These are phyloP conservation scores for Hartigia nigra DNA, from an alignment of 2,888 invertebrate species.

Conservation along the genomic window DNA sequence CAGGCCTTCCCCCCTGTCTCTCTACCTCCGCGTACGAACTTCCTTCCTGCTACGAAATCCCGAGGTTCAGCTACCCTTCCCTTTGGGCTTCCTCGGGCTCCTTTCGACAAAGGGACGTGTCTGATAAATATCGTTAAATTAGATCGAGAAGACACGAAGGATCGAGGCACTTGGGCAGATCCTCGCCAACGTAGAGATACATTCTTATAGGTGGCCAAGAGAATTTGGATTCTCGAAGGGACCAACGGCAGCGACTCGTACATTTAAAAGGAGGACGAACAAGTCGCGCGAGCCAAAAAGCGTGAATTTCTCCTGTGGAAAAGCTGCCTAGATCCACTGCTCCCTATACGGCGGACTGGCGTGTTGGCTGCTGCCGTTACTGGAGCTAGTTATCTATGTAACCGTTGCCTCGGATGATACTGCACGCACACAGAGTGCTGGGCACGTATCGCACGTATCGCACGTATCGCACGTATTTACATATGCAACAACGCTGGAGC, in stretches of 20 bases:
- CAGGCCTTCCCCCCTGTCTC: not conserved
- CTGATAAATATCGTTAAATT: not conserved
- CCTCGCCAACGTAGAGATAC: constrained; percentile 10
- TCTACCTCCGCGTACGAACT: not conserved
- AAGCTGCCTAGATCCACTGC: not conserved
- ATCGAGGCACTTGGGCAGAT: not conserved
- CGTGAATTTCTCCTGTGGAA: not conserved
- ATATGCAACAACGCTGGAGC: constrained; percentile 51
- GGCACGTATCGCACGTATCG: too few species aligned
- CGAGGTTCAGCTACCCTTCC: not conserved
- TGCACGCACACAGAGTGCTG: too few species aligned
- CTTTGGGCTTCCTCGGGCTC: not conserved
- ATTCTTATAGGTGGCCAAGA: constrained; percentile 11
- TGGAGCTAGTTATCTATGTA: not conserved
- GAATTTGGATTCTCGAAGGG: not conserved
- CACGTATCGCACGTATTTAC: constrained; percentile 48
- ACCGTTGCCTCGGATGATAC: too few species aligned
- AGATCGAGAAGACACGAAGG: not conserved
- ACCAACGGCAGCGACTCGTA: not conserved
- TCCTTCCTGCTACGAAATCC: not conserved
- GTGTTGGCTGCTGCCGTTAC: constrained; percentile 17
- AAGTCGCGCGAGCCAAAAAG: constrained; percentile 40
- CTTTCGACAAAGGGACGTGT: not conserved
- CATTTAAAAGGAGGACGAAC: constrained; percentile 48
- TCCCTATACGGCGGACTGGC: constrained; percentile 1